Conservation (phyloP, 1,140 invertebrate species). For the Caenorhabditis tropicalis region DNA sequence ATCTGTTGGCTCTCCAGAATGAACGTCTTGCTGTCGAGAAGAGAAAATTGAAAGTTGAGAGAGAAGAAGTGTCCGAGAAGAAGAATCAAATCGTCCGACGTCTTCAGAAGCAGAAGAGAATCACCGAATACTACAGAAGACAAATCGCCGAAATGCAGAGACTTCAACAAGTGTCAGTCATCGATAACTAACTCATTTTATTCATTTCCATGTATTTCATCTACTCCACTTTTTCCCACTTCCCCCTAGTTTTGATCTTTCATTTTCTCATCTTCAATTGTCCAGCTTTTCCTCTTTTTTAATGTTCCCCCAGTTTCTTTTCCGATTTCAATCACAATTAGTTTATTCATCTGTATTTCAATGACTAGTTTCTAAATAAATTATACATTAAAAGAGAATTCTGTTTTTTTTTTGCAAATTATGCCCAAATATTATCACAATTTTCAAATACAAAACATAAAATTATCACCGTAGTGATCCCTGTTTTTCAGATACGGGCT, state of each 20-base stretch:
- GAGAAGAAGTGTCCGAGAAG: not conserved
- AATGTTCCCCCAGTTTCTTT: too few species aligned
- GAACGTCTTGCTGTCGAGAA: not conserved
- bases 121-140: constrained; percentile 29
- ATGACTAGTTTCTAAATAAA: too few species aligned
- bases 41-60: not conserved
- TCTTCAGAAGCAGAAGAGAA: constrained; percentile 17
- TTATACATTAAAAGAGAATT: not conserved
- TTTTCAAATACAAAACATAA: not conserved
- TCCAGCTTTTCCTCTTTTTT: too few species aligned
- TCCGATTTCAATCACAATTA: too few species aligned
- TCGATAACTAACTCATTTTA: too few species aligned
- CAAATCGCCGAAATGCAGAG: not conserved
- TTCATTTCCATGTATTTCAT: too few species aligned
- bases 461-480: not conserved
- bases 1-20: constrained; percentile 2
- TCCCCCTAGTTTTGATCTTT: too few species aligned
- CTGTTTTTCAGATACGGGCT: not conserved
- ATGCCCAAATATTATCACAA: constrained; percentile 36
- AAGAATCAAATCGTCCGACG: not conserved
- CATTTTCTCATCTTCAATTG: too few species aligned
- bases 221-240: too few species aligned
- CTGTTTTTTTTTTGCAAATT: not conserved
- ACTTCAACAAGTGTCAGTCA: not conserved
- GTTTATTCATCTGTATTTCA: too few species aligned